Conservation (phyloP, 2,113 vertebrate genomes). For the Sakesphorus luctuosus region DNA sequence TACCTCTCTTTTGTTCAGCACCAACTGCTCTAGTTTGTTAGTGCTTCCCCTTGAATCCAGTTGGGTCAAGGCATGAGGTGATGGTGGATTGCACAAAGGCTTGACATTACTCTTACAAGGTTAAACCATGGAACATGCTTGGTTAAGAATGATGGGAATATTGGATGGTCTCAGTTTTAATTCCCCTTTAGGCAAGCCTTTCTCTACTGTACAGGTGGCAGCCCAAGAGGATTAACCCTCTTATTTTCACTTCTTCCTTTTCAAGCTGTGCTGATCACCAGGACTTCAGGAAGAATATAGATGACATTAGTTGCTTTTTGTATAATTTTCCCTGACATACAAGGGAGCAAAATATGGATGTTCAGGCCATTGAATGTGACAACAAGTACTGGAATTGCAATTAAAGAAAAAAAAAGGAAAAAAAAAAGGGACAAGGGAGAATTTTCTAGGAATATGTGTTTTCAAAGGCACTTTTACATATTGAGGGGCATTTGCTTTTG, state of each 20-base stretch:
- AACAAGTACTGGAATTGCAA: background rate
- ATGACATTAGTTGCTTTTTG: background rate
- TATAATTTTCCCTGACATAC: background rate
- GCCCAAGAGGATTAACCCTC: background rate
- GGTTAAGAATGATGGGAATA: background rate
- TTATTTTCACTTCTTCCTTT: background rate
- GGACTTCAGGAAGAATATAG: background rate
- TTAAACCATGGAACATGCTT: background rate
- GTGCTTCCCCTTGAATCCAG: background rate
- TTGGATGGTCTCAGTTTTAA: background rate
- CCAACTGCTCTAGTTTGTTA: background rate
- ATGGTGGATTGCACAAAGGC: background rate
- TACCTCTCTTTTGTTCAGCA: background rate
- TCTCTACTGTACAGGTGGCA: background rate
- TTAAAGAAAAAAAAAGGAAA: background rate
- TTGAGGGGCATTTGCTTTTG: background rate
- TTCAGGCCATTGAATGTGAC: background rate
- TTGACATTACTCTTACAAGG: background rate
- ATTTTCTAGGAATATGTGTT: background rate
- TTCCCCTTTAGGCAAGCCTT: background rate
- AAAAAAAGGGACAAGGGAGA: background rate
- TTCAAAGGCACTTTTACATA: background rate
- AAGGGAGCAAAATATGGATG: background rate
- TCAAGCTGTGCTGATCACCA: background rate
- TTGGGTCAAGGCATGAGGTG: background rate